Conservation (phyloP, 1,140 invertebrate genomes). For the Trinorchestia longiramus region DNA sequence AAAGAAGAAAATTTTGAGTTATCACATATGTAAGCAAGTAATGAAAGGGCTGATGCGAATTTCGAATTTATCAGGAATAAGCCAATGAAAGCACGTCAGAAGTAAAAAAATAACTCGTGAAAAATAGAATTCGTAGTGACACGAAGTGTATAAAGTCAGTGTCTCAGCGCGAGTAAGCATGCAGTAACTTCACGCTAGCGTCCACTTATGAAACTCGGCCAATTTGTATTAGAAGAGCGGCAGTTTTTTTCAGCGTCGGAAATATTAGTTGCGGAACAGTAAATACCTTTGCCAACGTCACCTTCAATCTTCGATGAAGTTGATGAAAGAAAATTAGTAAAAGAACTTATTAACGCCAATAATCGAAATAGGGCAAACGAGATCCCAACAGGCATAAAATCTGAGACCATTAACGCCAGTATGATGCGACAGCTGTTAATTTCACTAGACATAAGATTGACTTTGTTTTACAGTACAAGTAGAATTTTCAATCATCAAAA, state of each 20-base stretch:
- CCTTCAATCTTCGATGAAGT: not conserved
- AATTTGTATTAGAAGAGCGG: not conserved
- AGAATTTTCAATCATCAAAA: not conserved
- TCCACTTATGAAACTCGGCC: conserved; percentile 21
- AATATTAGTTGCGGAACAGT: not conserved
- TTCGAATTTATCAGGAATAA: not conserved
- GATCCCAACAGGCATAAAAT: not conserved
- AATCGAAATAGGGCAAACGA: not conserved
- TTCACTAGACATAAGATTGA: not conserved
- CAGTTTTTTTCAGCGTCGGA: not conserved
- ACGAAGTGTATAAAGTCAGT: not conserved
- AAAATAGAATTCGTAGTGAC: not conserved
- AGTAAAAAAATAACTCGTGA: not conserved
- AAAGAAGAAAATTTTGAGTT: not conserved
- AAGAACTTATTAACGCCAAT: not conserved
- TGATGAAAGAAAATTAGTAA: not conserved
- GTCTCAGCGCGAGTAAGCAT: not conserved
- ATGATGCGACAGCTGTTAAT: not conserved
- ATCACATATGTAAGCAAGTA: not conserved
- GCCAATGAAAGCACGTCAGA: not conserved
- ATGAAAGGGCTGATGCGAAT: not conserved
- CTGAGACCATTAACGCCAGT: no score
- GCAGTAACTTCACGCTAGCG: conserved; percentile 11
- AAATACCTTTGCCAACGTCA: not conserved
- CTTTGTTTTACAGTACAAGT: not conserved